Evolutionary conservation across 2,888 invertebrate species (phyloP), one percentile per base, ranked within the genome.

Genomic region (Lasioglossum lativentre): DNA sequence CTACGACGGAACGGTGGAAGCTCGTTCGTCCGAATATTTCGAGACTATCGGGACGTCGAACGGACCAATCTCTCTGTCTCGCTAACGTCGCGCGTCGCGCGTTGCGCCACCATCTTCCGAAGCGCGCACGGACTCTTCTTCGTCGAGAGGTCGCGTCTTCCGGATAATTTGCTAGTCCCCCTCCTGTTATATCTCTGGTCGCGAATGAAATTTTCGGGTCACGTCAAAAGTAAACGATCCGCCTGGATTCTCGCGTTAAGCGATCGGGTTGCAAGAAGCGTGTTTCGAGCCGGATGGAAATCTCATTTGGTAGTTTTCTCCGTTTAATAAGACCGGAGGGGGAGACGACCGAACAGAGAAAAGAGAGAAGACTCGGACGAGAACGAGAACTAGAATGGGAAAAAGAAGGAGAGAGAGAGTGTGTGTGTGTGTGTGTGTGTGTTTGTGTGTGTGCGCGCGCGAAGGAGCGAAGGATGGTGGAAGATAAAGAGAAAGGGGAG

Each of bases 261-360:
- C 84, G 86, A 84, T 87, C 82, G 86, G 83, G 63, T 80, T 78
- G 70, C 70, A 80, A 80, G 77, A 19, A 83, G 85, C 79, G 80
- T 90, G 89, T 88, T 90, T 90, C 90, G 90, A 85, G 89, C 82
- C 78, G 89, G 87, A 91, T 91, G 90, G 87, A 91, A 91, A 91
- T 91, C 91, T 91, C 91, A 89, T 88, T 91, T 85, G 91, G 89
- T 91, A 90, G 89, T 91, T 91, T 90, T 88, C 88, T 85, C 75
- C 88, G 88, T 88, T 91, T 91, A 91, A 91, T 91, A 91, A 91
- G 91, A 91, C 89, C 87, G 72, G 83, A 80, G 75, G 75, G 68
- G 38, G 70, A 40, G 19, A 59, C 34, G 74, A 1, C 27, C 59
- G 59, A 59, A 45, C 0, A 14, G 73, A 40, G 27, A 16, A 42